phyloP scores from a whole-genome alignment of 2,888 invertebrate species.

The Tenthredo livida region DNA sequence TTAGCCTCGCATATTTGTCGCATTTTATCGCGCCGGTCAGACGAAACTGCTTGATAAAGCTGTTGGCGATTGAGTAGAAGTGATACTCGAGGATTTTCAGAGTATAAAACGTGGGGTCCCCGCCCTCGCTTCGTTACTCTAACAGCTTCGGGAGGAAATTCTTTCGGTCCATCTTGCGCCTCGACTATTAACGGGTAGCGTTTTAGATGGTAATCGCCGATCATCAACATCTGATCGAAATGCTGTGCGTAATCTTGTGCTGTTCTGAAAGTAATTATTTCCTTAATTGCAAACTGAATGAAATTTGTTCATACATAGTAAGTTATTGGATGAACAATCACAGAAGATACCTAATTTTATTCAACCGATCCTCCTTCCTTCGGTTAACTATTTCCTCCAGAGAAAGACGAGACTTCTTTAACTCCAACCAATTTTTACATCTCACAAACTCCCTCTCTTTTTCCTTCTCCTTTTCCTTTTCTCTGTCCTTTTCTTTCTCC shows the following conservation, averaged over 20 bases:
- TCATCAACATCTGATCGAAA: conserved; percentile 73
- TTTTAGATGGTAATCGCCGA: conserved; percentile 67
- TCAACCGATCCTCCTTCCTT: conserved; percentile 61
- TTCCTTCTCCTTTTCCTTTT: conserved; percentile 58
- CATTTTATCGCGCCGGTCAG: conserved; percentile 71
- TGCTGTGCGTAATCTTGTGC: conserved; percentile 70
- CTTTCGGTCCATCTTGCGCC: conserved; percentile 69
- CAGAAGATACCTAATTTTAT: conserved; percentile 63
- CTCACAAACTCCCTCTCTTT: conserved; percentile 59
- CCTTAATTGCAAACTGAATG: neutral
- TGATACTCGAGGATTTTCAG: conserved; percentile 72
- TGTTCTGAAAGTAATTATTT: conserved; percentile 63
- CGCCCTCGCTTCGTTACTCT: conserved; percentile 69
- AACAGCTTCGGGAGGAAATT: conserved; percentile 73
- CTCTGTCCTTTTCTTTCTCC: conserved; percentile 53
- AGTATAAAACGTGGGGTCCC: conserved; percentile 67
- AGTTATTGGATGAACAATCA: neutral
- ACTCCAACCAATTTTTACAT: conserved; percentile 66
- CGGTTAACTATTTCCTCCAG: conserved; percentile 18
- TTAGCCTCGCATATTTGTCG: conserved; percentile 70
- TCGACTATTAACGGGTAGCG: conserved; percentile 68
- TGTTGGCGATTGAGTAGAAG: conserved; percentile 68
- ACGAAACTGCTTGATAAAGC: conserved; percentile 67
- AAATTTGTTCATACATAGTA: neutral
- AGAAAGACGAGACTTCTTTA: conserved; percentile 37